These are phyloP conservation scores for Hippopotamyrus pictus DNA, from an alignment of 2,797 vertebrate species.

Conservation along the genomic window DNA sequence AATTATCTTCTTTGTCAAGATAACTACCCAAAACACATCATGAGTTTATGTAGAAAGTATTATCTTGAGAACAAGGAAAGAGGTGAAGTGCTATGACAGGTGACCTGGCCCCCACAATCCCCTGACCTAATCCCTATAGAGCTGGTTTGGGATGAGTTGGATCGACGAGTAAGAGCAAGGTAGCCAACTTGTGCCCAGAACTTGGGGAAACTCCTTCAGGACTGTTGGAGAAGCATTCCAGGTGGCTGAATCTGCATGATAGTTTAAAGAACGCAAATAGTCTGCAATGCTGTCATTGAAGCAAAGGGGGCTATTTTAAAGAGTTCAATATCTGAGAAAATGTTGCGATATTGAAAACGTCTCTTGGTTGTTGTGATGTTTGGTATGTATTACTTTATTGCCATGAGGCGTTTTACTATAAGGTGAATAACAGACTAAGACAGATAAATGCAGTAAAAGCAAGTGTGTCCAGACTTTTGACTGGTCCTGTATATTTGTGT, in stretches of 20 bases:
- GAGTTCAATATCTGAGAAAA: not conserved
- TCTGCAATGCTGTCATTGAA: not conserved
- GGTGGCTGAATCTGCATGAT: not conserved
- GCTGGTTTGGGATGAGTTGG: not conserved
- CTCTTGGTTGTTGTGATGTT: not conserved
- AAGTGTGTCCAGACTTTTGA: not conserved
- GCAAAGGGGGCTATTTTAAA: not conserved
- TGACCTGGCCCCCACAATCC: not conserved
- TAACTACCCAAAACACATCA: not conserved
- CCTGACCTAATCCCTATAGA: not conserved
- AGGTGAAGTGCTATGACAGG: not conserved
- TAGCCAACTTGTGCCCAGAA: not conserved
- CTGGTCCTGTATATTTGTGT: not conserved
- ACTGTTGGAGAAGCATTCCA: not conserved
- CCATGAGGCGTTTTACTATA: not conserved
- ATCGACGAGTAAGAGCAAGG: not conserved
- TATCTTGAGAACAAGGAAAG: not conserved
- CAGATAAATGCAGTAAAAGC: not conserved
- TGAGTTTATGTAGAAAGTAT: not conserved
- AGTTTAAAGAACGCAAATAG: not conserved
- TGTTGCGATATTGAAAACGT: not conserved
- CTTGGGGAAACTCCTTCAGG: not conserved
- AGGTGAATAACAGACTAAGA: not conserved
- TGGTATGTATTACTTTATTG: not conserved
- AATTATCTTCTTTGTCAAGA: not conserved